Evolutionary conservation across 2,797 vertebrate species (phyloP).

Genomic region (Malacoctenus gilli): DNA sequence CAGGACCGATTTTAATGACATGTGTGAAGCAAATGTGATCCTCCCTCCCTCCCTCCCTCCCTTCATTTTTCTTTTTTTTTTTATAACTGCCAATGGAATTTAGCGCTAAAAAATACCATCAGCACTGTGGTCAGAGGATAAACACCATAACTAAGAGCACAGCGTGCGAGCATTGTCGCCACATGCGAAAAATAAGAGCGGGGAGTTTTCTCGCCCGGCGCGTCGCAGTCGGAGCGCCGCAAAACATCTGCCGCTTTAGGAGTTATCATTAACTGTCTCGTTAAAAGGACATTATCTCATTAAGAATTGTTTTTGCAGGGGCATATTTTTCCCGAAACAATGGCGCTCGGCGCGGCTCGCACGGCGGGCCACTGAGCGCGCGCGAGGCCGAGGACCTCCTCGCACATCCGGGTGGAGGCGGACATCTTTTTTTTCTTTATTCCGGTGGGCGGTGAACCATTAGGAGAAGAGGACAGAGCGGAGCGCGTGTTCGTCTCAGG

Average conservation of each 20-base stretch:
- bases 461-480: constrained; percentile 44
- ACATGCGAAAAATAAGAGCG: constrained; percentile 35
- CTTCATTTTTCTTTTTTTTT: constrained; percentile 31
- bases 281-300: constrained; percentile 14
- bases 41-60: constrained; percentile 66
- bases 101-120: constrained; percentile 60
- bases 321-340: neutral
- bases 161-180: constrained; percentile 64
- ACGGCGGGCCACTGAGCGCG: constrained; percentile 30
- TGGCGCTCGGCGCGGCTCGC: neutral
- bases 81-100: constrained; percentile 69
- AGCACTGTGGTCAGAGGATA: constrained; percentile 67
- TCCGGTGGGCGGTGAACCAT: constrained; percentile 50
- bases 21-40: constrained; percentile 78
- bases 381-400: constrained; percentile 24
- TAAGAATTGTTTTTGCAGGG: neutral
- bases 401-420: constrained; percentile 35
- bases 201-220: constrained; percentile 24
- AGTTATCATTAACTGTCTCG: constrained; percentile 11
- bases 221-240: constrained; percentile 19
- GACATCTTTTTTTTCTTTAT: constrained; percentile 26
- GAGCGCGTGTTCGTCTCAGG: constrained; percentile 63
- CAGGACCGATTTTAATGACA: constrained; percentile 77
- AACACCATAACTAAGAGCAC: constrained; percentile 66
- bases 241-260: constrained; percentile 43